phyloP scores from a whole-genome alignment of 1,140 invertebrate genomes.

The Caenorhabditis inopinata region DNA sequence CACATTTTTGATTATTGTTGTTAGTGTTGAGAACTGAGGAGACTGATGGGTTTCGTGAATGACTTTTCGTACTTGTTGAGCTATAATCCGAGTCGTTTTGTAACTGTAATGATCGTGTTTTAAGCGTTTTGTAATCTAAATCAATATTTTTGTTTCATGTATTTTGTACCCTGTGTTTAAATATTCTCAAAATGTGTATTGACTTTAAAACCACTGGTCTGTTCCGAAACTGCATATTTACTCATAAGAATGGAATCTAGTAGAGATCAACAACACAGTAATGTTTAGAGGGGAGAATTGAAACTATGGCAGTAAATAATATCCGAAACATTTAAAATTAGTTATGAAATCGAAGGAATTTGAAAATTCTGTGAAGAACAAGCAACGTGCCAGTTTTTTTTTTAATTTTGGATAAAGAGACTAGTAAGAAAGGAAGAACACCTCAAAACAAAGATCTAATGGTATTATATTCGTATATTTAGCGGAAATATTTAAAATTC shows the following conservation, averaged over 20 bases:
- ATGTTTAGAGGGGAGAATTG: neutral
- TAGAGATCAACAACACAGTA: neutral
- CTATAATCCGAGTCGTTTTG: conserved; percentile 39
- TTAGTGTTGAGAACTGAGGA: conserved; percentile 6
- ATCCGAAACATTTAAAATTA: no score
- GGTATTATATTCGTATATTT: no score
- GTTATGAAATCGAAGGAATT: no score
- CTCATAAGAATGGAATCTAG: neutral
- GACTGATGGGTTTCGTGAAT: conserved; percentile 38
- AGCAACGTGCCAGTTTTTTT: no score
- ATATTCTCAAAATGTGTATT: neutral
- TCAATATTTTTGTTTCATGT: no score
- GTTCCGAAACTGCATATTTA: neutral
- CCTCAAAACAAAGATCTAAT: no score
- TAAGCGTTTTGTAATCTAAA: no score
- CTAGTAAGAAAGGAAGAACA: no score
- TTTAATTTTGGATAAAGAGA: no score
- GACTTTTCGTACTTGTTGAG: conserved; percentile 21
- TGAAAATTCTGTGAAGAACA: no score
- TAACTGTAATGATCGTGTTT: conserved; percentile 2
- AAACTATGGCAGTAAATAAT: no score
- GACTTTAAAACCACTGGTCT: neutral
- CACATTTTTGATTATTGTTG: neutral
- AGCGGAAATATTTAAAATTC: no score
- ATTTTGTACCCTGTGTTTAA: neutral